Base-by-base conservation (phyloP, 2,797 vertebrate species). In the Poeciliopsis infans region DNA sequence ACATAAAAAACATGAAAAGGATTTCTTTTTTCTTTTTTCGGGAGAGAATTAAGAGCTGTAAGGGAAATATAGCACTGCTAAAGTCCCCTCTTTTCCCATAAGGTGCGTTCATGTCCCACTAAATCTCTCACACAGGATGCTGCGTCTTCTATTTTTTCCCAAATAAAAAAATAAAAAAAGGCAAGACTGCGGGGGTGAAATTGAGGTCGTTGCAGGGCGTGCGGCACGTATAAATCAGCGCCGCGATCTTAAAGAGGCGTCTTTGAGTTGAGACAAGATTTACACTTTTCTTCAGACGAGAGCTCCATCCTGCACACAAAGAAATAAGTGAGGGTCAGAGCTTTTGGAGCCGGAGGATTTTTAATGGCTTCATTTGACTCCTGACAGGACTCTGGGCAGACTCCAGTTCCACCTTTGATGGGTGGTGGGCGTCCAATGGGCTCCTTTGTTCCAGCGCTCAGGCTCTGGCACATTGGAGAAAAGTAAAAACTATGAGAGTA, bases 301-400 rank as follows among this genome's bases (percentile, higher is more conserved):
- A 75, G 75, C 76, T 46, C 61, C 41, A 33, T 5, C 78, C 59
- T 76, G 55, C 79, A 75, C 72, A 83, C 57, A 89, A 84, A 89
- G 74, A 81, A 81, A 86, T 79, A 73, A 49, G 74, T 74, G 68
- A 91, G 82, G 74, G 81, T 85, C 77, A 72, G 76, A 74, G 84
- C 70, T 71, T 16, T 20, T 53, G 83, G 81, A 85, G 87, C 25
- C 81, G 79, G 20, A 61, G 83, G 79, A 86, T 89, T 90, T 51
- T 88, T 85, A 93, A 94, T 88, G 92, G 88, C 92, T 95, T 94
- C 81, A 92, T 95, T 91, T 89, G 90, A 91, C 91, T 93, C 85
- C 69, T 88, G 93, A 94, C 87, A 92, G 85, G 85, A 92, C 74
- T 86, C 88, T 92, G 91, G 85, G 86, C 78, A 39, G 77, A 91